Evolutionary conservation across 1,140 invertebrate species (phyloP).

Genomic region (Megalonaias nervosa): DNA sequence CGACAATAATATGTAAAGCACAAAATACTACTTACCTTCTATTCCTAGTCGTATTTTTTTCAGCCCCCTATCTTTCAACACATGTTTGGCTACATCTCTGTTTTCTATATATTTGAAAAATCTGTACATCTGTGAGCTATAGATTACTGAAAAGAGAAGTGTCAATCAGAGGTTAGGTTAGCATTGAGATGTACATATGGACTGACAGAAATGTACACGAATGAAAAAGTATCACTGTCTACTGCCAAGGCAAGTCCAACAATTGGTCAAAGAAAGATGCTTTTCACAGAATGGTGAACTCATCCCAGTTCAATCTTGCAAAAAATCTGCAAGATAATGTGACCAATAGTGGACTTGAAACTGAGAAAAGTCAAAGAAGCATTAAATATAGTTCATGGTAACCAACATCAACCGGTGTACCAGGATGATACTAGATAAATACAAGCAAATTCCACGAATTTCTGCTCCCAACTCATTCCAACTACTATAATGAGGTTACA

Average conservation of each 20-base stretch:
- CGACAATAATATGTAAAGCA: background rate
- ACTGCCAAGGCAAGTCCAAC: background rate
- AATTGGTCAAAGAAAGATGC: background rate
- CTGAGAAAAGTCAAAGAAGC: too few species aligned
- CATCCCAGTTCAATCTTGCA: too few species aligned
- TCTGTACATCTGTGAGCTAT: slow-evolving; percentile 92
- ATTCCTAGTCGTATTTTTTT: slow-evolving; percentile 99
- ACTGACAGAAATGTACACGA: too few species aligned
- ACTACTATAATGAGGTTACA: too few species aligned
- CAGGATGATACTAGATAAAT: too few species aligned
- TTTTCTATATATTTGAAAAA: slow-evolving; percentile 99
- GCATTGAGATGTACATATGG: background rate
- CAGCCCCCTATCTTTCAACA: slow-evolving; percentile 97
- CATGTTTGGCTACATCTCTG: slow-evolving; percentile 97
- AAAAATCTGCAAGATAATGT: too few species aligned
- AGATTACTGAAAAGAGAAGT: slow-evolving; percentile 73
- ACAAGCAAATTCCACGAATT: too few species aligned
- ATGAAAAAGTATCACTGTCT: background rate
- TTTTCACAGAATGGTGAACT: background rate
- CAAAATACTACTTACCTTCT: slow-evolving; percentile 77
- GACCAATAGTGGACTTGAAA: too few species aligned
- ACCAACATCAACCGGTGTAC: too few species aligned
- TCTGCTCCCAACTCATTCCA: too few species aligned
- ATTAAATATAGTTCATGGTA: too few species aligned
- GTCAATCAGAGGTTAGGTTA: background rate